Evolutionary conservation across 2,888 invertebrate genomes (phyloP).

Genomic region (Latheticus oryzae): DNA sequence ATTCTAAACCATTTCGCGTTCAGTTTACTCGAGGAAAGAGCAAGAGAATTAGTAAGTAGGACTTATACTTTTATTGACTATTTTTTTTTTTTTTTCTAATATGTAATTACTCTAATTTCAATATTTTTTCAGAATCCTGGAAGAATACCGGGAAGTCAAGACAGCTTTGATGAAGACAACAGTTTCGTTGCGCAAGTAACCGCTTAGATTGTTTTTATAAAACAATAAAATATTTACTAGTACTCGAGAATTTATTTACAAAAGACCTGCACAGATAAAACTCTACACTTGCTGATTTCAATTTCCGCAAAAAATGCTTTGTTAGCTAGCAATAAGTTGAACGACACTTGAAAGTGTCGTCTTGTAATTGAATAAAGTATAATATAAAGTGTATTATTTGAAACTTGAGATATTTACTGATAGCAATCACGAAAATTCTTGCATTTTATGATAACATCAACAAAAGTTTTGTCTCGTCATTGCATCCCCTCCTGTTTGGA

Average conservation of each 20-base stretch:
- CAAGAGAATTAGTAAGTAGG: constrained; percentile 78
- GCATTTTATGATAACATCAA: too few species aligned
- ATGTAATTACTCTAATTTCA: background rate
- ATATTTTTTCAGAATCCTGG: constrained; percentile 72
- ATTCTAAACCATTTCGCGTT: constrained; percentile 84
- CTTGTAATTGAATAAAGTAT: too few species aligned
- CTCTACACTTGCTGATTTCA: too few species aligned
- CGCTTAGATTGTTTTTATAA: constrained; percentile 19
- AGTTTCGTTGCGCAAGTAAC: constrained; percentile 58
- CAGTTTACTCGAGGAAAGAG: constrained; percentile 78
- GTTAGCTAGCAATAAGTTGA: too few species aligned
- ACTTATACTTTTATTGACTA: too few species aligned
- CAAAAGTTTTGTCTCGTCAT: constrained; percentile 23
- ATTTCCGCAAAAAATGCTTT: too few species aligned
- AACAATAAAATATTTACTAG: constrained; percentile 7
- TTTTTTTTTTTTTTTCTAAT: constrained; percentile 32
- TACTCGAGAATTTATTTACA: too few species aligned
- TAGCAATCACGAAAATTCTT: too few species aligned
- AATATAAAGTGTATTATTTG: too few species aligned
- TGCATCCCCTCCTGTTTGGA: constrained; percentile 16
- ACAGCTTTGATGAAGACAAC: constrained; percentile 56
- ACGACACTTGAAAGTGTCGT: too few species aligned
- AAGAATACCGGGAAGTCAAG: constrained; percentile 68
- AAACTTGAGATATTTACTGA: too few species aligned
- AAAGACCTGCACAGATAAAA: too few species aligned